Evolutionary conservation across 2,113 vertebrate species (phyloP).

Genomic region (Tonatia bakeri): DNA sequence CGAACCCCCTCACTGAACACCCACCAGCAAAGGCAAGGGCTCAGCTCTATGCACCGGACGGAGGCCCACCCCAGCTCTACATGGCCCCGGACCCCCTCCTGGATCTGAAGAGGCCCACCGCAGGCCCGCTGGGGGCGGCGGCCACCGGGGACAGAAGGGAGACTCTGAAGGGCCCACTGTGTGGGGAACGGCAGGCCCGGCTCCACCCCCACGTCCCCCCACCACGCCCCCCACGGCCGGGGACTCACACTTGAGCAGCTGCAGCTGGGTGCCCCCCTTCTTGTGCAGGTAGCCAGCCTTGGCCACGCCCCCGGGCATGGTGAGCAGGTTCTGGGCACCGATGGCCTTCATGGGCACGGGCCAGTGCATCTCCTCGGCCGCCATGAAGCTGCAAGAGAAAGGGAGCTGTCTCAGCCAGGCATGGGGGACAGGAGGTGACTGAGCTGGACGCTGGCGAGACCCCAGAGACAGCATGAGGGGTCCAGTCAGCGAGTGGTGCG

Average conservation of each 20-base stretch:
- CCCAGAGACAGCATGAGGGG: too few relatives aligned
- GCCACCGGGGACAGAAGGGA: background rate
- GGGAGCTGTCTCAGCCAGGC: background rate
- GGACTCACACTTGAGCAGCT: slow-evolving; percentile 95
- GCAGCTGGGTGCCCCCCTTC: slow-evolving; percentile 97
- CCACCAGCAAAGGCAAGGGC: background rate
- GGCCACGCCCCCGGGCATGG: slow-evolving; percentile 95
- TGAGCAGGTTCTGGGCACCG: slow-evolving; percentile 96
- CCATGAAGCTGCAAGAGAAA: slow-evolving; percentile 87
- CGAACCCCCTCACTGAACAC: background rate
- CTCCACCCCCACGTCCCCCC: fast-evolving
- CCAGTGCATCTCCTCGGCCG: slow-evolving; percentile 87
- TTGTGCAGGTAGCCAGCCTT: slow-evolving; percentile 95
- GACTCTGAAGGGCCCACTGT: background rate
- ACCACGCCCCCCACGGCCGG: fast-evolving
- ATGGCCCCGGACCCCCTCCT: background rate
- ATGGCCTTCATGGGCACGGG: slow-evolving; percentile 97
- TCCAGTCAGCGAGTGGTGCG: background rate
- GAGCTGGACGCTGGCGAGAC: background rate
- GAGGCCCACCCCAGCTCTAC: background rate
- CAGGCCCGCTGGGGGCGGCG: background rate
- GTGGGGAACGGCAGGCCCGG: background rate
- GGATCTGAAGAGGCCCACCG: background rate
- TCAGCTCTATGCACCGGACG: background rate
- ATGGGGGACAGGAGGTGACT: background rate